phyloP scores from a whole-genome alignment of 2,797 vertebrate species.

The Synanceia verrucosa region DNA sequence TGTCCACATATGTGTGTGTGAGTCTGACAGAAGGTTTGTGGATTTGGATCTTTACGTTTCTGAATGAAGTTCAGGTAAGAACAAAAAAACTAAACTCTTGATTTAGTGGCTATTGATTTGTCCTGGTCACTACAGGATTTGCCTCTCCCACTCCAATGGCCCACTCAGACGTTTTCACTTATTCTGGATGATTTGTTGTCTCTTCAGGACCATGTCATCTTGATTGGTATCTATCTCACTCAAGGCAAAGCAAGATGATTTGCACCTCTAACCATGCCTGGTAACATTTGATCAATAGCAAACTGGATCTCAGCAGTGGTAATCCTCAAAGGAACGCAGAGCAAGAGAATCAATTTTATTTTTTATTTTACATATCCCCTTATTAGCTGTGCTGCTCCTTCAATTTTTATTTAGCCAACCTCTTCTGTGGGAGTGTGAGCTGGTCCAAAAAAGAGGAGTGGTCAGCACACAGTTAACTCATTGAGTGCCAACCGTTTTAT shows the following conservation, averaged over 20 bases:
- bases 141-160: not conserved
- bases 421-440: not conserved
- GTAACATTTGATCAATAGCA: not conserved
- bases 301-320: not conserved
- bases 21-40: not conserved
- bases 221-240: not conserved
- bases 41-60: not conserved
- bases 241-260: not conserved
- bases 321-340: not conserved
- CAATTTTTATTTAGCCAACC: not conserved
- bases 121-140: not conserved
- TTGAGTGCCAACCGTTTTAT: too few species aligned
- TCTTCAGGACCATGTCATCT: not conserved
- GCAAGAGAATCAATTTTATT: too few species aligned
- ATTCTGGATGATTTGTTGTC: not conserved
- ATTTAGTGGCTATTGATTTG: not conserved
- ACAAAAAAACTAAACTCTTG: not conserved
- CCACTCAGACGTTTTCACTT: not conserved
- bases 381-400: not conserved
- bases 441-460: not conserved
- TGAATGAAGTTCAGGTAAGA: not conserved
- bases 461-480: too few species aligned
- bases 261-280: too few species aligned
- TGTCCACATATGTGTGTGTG: slow-evolving; percentile 12
- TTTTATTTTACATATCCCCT: too few species aligned